phyloP scores from a whole-genome alignment of 2,888 invertebrate species.

The Trichopoda pennipes region DNA sequence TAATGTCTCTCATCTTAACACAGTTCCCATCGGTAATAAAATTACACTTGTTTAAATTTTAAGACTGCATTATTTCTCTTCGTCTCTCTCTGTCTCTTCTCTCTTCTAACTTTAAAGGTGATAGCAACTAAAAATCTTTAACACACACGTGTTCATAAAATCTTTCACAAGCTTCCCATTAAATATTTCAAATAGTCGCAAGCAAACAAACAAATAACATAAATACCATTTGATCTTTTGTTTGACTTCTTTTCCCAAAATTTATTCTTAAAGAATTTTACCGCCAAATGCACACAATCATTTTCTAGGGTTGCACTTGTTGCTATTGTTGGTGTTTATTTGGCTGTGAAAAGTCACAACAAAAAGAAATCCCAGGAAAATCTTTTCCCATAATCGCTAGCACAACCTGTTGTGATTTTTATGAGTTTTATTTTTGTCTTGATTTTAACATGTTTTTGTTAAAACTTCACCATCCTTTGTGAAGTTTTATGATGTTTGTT shows the following conservation, averaged over 20 bases:
- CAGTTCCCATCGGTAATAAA: neutral
- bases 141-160: conserved; percentile 47
- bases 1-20: neutral
- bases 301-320: conserved; percentile 49
- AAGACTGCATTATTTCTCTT: neutral
- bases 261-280: conserved; percentile 15
- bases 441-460: conserved; percentile 19
- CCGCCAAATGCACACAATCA: conserved; percentile 6
- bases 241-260: conserved; percentile 24
- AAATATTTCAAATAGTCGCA: neutral
- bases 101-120: too few species aligned
- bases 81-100: too few species aligned
- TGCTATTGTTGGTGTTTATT: conserved; percentile 5
- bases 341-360: conserved; percentile 45
- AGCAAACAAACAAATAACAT: too few species aligned
- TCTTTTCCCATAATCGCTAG: conserved; percentile 27
- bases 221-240: conserved; percentile 32
- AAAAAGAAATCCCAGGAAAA: neutral
- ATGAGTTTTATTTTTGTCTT: neutral
- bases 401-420: conserved; percentile 55
- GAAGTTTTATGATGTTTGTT: too few species aligned
- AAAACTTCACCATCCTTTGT: neutral
- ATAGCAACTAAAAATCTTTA: neutral
- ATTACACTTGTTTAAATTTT: conserved; percentile 40
- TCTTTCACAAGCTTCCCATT: neutral